phyloP scores from a whole-genome alignment of 2,888 invertebrate genomes.

The Stegana nigrithorax region DNA sequence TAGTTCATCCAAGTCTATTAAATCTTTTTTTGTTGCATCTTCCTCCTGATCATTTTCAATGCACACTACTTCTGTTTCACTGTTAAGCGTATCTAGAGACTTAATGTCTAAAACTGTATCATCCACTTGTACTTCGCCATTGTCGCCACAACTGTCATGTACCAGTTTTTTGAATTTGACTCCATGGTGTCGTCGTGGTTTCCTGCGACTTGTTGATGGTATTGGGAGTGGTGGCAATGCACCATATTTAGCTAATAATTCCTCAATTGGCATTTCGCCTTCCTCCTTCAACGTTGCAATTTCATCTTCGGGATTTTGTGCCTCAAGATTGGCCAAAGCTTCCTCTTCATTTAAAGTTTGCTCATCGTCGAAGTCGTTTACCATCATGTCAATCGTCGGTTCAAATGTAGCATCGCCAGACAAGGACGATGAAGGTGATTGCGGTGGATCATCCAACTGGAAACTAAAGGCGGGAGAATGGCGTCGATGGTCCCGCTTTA shows the following conservation, averaged over 20 bases:
- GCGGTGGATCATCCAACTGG: slow-evolving; percentile 32
- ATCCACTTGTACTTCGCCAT: slow-evolving; percentile 1
- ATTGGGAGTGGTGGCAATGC: slow-evolving; percentile 67
- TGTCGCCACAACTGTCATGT: slow-evolving; percentile 40
- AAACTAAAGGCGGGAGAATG: slow-evolving; percentile 44
- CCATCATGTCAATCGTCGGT: slow-evolving; percentile 95
- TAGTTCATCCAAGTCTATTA: background rate
- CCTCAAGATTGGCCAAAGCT: slow-evolving; percentile 88
- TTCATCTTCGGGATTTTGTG: slow-evolving; percentile 87
- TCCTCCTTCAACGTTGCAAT: slow-evolving; percentile 89
- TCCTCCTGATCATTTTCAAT: slow-evolving; percentile 12
- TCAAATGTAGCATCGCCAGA: slow-evolving; percentile 77
- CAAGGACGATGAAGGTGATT: slow-evolving; percentile 62
- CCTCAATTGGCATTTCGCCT: slow-evolving; percentile 96
- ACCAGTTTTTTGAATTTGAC: no score
- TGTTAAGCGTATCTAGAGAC: no score
- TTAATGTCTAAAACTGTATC: no score
- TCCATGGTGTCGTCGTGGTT: slow-evolving; percentile 34
- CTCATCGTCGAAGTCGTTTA: slow-evolving; percentile 98
- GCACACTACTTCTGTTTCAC: slow-evolving; percentile 27
- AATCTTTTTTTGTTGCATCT: background rate
- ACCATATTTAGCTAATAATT: slow-evolving; percentile 90
- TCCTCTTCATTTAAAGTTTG: slow-evolving; percentile 97
- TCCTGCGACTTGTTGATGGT: slow-evolving; percentile 28
- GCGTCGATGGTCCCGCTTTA: slow-evolving; percentile 42